A percentile compares a stretch with the other conserved stretches of the same genome.
These are phyloP conservation scores for Rhea pennata DNA, from an alignment of 2,113 vertebrate genomes.

Conservation along the genomic window DNA sequence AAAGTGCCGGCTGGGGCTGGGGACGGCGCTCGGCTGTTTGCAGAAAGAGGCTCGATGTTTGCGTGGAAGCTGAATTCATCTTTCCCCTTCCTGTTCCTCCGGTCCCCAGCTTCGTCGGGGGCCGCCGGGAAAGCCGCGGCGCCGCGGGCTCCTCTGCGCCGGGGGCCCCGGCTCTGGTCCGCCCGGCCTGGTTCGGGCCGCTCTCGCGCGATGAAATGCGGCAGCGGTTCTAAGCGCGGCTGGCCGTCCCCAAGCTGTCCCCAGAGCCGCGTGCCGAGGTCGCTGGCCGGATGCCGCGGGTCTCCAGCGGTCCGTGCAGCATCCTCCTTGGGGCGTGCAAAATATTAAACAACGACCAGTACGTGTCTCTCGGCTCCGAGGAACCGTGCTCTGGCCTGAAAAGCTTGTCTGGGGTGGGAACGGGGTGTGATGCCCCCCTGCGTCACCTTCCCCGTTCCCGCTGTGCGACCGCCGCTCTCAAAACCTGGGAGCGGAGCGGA, in stretches of 20 bases:
- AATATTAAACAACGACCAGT: neutral
- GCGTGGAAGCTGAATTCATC: neutral
- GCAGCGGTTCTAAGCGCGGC: neutral
- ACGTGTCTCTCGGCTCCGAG: neutral
- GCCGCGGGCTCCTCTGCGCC: neutral
- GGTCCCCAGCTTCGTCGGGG: neutral
- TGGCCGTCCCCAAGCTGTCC: too few relatives aligned
- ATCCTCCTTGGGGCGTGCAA: neutral
- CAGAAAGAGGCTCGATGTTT: neutral
- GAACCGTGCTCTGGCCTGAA: neutral
- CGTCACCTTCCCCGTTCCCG: slow-evolving; percentile 20
- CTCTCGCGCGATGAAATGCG: neutral
- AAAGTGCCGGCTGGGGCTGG: neutral
- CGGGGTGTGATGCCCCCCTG: neutral
- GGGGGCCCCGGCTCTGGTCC: rapidly evolving
- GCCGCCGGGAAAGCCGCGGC: neutral
- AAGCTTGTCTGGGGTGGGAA: neutral
- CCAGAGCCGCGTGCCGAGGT: rapidly evolving
- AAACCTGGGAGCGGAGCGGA: neutral
- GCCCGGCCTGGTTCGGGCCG: neutral
- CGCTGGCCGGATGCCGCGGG: rapidly evolving
- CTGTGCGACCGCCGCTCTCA: neutral
- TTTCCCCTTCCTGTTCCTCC: slow-evolving; percentile 31
- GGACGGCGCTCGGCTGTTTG: neutral
- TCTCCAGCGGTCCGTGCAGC: neutral